Evolutionary conservation across 2,888 invertebrate genomes (phyloP), one percentile per base, ranked within the genome.

Genomic region (Papilio elwesi): DNA sequence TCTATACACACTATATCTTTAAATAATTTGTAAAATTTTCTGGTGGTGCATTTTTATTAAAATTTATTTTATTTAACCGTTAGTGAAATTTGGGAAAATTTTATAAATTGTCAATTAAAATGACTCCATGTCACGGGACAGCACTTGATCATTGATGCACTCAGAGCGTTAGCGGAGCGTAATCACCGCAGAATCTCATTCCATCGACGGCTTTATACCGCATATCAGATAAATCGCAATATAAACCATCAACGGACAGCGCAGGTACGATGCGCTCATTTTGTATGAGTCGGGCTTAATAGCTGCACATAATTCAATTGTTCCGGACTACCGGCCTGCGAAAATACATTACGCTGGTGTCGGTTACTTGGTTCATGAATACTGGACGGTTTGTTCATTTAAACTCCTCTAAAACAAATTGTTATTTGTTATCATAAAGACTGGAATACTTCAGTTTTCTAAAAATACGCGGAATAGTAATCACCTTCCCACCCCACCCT

Each of bases 291-390:
- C 80, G 86, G 82, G 85, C 86, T 88, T 89, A 90, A 90, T 90
- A 89, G 87, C 87, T 85, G 87, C 81, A 82, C 80, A 88, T 91
- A 90, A 91, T 90, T 88, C 88, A 90, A 91, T 91, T 88, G 90
- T 89, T 88, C 87, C 86, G 80, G 85, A 78, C 82, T 85, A 87
- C 73, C 86, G 88, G 86, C 84, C 86, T 86, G 86, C 85, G 87
- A 87, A 89, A 89, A 87, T 87, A 84, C 86, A 83, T 87, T 87
- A 87, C 84, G 87, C 87, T 85, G 82, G 83, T 80, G 73, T 76
- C 76, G 78, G 79, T 79, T 76, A 82, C 81, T 81, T 75, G 77
- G 69, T 70, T 71, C 73, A 74, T 70, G 68, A 38, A 65, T 66
- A 47, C 15, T 66, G 57, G 48, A 52, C 0, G 43, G 43, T n/a